A percentile compares a stretch with the other conserved stretches of the same genome.
Conservation (phyloP, 2,888 invertebrate genomes). For the Andrena praecox region DNA sequence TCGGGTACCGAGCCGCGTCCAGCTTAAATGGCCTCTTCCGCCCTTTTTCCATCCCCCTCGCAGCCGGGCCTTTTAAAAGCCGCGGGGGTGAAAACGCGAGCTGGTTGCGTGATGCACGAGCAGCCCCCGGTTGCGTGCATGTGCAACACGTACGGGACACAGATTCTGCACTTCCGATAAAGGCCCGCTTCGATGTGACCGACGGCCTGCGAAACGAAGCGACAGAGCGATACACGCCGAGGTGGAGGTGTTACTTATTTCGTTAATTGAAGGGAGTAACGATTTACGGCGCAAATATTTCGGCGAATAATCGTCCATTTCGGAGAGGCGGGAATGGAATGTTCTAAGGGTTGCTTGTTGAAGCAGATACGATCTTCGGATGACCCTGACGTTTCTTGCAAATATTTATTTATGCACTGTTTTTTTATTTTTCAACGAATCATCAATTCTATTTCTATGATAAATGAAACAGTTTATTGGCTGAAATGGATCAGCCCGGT, state of each 20-base stretch:
- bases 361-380: too few relatives aligned
- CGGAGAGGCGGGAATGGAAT: too few relatives aligned
- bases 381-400: too few relatives aligned
- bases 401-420: too few relatives aligned
- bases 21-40: constrained; percentile 73
- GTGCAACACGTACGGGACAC: constrained; percentile 40
- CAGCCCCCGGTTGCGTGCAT: constrained; percentile 34
- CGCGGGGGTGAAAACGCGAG: constrained; percentile 51
- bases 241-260: constrained; percentile 2
- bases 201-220: background rate
- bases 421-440: too few relatives aligned
- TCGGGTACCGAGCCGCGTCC: constrained; percentile 62
- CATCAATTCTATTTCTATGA: too few relatives aligned
- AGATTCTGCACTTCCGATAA: constrained; percentile 40
- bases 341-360: too few relatives aligned
- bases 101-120: constrained; percentile 57
- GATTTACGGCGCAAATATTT: background rate
- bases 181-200: constrained; percentile 26
- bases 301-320: background rate
- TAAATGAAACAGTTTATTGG: too few relatives aligned
- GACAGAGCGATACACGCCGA: constrained; percentile 19
- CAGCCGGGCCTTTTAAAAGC: constrained; percentile 64
- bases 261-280: background rate
- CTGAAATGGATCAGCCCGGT: too few relatives aligned
- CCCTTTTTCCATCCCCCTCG: constrained; percentile 56